A percentile compares a stretch with the other conserved stretches of the same genome.
These are phyloP conservation scores for Daubentonia madagascariensis DNA, from an alignment of 2,113 vertebrate genomes.

Conservation along the genomic window DNA sequence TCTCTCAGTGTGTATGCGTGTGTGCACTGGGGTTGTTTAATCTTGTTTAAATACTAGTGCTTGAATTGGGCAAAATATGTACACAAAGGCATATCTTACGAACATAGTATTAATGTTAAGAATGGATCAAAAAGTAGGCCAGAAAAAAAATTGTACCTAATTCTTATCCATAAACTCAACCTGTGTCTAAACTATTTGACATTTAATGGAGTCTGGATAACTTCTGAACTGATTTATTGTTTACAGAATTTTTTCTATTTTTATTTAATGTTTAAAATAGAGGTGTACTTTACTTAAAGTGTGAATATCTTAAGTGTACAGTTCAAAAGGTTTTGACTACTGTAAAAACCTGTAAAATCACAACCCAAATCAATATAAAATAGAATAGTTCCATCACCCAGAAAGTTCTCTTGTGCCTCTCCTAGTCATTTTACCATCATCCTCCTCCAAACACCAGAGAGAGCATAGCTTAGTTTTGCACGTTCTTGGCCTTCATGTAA, in stretches of 20 bases:
- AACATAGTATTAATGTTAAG: neutral
- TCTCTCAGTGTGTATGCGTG: neutral
- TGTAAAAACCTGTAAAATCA: neutral
- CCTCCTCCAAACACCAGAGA: neutral
- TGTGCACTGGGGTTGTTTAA: constrained; percentile 22
- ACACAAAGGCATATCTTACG: neutral
- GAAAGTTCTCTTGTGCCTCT: neutral
- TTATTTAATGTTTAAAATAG: constrained; percentile 7
- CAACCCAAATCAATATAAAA: neutral
- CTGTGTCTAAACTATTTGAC: constrained; percentile 3
- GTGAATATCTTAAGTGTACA: neutral
- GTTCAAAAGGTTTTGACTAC: neutral
- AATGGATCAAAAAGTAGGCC: neutral
- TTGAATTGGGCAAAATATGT: neutral
- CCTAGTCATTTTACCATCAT: neutral
- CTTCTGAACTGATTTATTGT: neutral
- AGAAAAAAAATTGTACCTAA: neutral
- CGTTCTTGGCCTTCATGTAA: neutral
- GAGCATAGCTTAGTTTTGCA: neutral
- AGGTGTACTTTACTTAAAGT: neutral
- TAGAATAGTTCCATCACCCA: neutral
- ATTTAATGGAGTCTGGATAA: neutral
- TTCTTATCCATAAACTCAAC: neutral
- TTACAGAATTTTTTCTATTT: neutral
- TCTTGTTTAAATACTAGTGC: constrained; percentile 15